Percentiles rank a stretch among this genome's conserved stretches.
Evolutionary conservation across 2,888 invertebrate genomes (phyloP).

Genomic region (Drosophila parthenogenetica): DNA sequence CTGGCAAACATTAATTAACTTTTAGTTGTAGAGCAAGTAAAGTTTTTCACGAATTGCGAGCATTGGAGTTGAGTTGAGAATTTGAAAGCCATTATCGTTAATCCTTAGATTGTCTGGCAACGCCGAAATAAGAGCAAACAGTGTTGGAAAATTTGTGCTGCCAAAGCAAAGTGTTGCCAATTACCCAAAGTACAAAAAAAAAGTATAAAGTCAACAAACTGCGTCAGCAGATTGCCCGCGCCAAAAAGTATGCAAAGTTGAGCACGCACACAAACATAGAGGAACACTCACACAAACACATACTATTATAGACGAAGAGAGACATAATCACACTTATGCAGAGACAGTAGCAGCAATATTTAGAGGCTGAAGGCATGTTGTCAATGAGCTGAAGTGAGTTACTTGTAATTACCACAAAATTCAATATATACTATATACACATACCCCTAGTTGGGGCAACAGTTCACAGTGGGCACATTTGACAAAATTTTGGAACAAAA

Average conservation of each 20-base stretch:
- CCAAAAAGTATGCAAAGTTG: slow-evolving; percentile 69
- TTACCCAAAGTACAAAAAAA: slow-evolving; percentile 45
- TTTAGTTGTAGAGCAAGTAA: slow-evolving; percentile 23
- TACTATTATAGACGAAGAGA: neutral
- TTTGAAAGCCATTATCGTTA: slow-evolving; percentile 47
- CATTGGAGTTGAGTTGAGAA: neutral
- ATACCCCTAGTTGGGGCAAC: slow-evolving; percentile 21
- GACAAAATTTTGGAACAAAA: too few relatives aligned
- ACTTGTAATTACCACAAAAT: slow-evolving; percentile 80
- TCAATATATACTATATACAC: slow-evolving; percentile 63
- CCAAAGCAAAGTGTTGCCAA: slow-evolving; percentile 60
- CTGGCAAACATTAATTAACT: slow-evolving; percentile 13
- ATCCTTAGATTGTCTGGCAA: slow-evolving; percentile 48
- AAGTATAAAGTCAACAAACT: slow-evolving; percentile 63
- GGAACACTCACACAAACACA: neutral
- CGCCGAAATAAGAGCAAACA: slow-evolving; percentile 45
- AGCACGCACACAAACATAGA: slow-evolving; percentile 9
- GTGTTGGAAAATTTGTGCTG: slow-evolving; percentile 33
- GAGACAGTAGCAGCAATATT: neutral
- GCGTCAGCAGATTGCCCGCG: slow-evolving; percentile 66
- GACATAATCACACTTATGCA: slow-evolving; percentile 1
- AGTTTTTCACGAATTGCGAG: slow-evolving; percentile 18
- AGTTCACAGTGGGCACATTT: slow-evolving; percentile 8
- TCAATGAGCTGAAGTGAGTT: slow-evolving; percentile 74
- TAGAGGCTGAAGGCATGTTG: slow-evolving; percentile 18